Evolutionary conservation across 2,797 vertebrate genomes (phyloP), one percentile per base, ranked within the genome.

Genomic region (Tokudaia tokunoshimensis): DNA sequence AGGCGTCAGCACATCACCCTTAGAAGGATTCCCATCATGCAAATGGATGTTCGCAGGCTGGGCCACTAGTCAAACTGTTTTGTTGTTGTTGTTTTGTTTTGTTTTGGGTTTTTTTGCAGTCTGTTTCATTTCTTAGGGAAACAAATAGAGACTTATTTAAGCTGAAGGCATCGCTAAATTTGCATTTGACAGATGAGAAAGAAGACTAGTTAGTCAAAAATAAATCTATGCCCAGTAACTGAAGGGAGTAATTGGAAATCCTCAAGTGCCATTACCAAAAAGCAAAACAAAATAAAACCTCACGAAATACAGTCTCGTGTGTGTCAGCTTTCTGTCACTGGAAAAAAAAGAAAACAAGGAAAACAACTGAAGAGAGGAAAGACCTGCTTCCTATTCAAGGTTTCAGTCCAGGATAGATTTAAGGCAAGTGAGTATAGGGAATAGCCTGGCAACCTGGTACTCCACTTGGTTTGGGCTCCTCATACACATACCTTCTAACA

Each of bases 111-210:
- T 41, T 41, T 61, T 94, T 34, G 29, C 50, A 92, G 67, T 5
- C 80, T 79, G 47, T 47, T 92, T 87, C 15, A 80, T 57, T 95
- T 34, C 31, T 83, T 79, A 11, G 22, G 3, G 47, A 26, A 87
- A 84, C 6, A 94, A 41, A 63, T 26, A 74, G 44, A 83, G 50
- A 72, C 19, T 94, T 82, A 79, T 34, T 89, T 41, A 89, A 89
- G 19, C 31, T 72, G 14, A 22, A 26, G 17, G 4, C 61, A 55
- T 26, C 63, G 34, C 17, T 55, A 44, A 91, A 63, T 3, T 34
- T 34, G 10, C 17, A 85, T 81, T 70, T 78, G 82, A 63, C 24
- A 37, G 24, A 19, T n/a, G 85, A 92, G 84, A 80, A 80, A 12
- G 75, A 89, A 90, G 37, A 31, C 15, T 92, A 12, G 6, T 55